Conservation (phyloP, 1,140 invertebrate genomes). For the Zaprionus capensis region DNA sequence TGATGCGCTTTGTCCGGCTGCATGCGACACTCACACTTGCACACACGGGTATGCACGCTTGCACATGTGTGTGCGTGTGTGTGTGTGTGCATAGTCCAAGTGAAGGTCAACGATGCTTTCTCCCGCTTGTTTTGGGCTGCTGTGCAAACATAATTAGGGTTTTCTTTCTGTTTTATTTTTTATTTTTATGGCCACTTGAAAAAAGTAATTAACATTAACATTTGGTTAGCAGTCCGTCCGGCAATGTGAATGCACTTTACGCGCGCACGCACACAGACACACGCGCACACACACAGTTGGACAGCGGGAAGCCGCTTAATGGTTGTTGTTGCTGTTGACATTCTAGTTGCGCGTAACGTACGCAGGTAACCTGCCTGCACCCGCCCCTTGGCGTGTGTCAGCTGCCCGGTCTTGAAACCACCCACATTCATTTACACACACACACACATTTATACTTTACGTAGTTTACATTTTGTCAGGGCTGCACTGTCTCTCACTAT, state of each 20-base stretch:
- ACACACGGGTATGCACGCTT: not conserved
- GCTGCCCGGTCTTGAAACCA: conserved; percentile 38
- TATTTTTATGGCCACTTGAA: conserved; percentile 56
- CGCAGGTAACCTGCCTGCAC: not conserved
- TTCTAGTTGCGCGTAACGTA: conserved; percentile 5
- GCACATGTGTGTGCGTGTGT: conserved; percentile 16
- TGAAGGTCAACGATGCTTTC: conserved; percentile 64
- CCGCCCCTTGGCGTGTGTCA: conserved; percentile 40
- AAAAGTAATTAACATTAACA: conserved; percentile 55
- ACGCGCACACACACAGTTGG: not conserved
- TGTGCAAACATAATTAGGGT: conserved; percentile 53
- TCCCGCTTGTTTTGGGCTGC: conserved; percentile 44
- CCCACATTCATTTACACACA: conserved; percentile 27
- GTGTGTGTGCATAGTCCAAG: conserved; percentile 10
- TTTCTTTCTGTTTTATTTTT: conserved; percentile 27
- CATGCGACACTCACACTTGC: conserved; percentile 14
- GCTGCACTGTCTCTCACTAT: not conserved
- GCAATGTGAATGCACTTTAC: conserved; percentile 48
- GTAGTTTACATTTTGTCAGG: conserved; percentile 16
- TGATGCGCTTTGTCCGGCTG: conserved; percentile 53
- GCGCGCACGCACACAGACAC: conserved; percentile 17
- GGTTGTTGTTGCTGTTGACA: conserved; percentile 19
- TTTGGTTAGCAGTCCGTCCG: conserved; percentile 41
- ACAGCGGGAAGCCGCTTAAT: conserved; percentile 27
- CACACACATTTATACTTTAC: not conserved